phyloP scores from a whole-genome alignment of 2,888 invertebrate genomes.

The Netelia virgata region DNA sequence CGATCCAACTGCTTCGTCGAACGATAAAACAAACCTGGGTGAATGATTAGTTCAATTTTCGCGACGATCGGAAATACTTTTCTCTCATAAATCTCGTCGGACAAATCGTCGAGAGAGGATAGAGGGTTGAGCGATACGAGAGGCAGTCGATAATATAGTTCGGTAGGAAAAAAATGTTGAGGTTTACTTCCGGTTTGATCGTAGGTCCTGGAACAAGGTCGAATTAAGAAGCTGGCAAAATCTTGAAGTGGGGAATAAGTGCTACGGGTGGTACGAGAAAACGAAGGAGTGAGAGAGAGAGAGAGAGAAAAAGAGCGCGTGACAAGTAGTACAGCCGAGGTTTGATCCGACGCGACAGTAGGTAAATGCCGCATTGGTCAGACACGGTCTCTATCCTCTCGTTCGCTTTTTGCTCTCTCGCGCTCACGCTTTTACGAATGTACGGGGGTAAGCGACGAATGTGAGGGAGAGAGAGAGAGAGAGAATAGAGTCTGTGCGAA shows the following conservation, averaged over 20 bases:
- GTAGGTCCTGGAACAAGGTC: background rate
- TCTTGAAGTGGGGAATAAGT: too few relatives aligned
- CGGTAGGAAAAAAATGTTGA: too few relatives aligned
- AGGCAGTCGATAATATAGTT: background rate
- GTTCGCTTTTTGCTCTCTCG: constrained; percentile 41
- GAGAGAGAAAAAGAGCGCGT: constrained; percentile 38
- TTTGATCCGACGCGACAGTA: constrained; percentile 68
- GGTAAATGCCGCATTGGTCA: constrained; percentile 79
- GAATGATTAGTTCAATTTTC: background rate
- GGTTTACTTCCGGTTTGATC: too few relatives aligned
- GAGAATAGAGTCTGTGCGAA: background rate
- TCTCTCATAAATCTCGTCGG: constrained; percentile 8
- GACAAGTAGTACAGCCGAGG: constrained; percentile 32
- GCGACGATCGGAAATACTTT: background rate
- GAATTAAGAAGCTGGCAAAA: constrained; percentile 2
- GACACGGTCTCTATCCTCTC: constrained; percentile 65
- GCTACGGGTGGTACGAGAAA: constrained; percentile 3
- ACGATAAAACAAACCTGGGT: background rate
- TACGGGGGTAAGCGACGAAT: background rate
- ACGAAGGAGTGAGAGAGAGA: too few relatives aligned
- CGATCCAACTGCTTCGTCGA: too few relatives aligned
- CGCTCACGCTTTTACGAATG: constrained; percentile 3
- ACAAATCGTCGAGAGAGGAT: background rate
- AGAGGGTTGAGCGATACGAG: background rate
- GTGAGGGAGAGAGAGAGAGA: background rate